Percentiles rank a stretch among this genome's conserved stretches.
phyloP scores from a whole-genome alignment of 1,140 invertebrate species.

The Drosophila albomicans region DNA sequence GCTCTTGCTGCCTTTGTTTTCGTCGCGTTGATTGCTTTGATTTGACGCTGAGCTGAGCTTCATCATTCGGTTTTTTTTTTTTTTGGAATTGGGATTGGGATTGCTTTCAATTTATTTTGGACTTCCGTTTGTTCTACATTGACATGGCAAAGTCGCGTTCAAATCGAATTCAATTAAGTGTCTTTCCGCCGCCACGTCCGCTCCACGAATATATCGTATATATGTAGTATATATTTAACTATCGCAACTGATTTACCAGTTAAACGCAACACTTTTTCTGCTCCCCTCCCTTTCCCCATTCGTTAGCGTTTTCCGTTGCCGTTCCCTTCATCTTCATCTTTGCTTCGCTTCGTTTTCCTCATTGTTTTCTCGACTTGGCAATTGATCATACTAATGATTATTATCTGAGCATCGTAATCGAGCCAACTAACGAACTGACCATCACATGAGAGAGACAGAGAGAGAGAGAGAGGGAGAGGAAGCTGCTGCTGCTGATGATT shows the following conservation, averaged over 20 bases:
- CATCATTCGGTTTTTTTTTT: background rate
- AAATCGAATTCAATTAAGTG: constrained; percentile 82
- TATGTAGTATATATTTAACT: constrained; percentile 22
- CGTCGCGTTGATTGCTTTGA: constrained; percentile 48
- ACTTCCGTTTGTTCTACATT: constrained; percentile 83
- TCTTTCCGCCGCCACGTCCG: constrained; percentile 78
- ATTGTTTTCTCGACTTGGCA: constrained; percentile 41
- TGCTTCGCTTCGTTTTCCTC: background rate
- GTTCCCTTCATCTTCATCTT: background rate
- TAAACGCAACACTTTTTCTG: constrained; percentile 82
- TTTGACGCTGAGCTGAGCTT: constrained; percentile 29
- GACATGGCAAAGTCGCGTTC: constrained; percentile 59
- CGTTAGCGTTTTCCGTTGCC: background rate
- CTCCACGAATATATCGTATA: constrained; percentile 16
- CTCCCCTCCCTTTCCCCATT: background rate
- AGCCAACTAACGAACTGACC: constrained; percentile 34
- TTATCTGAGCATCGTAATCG: constrained; percentile 63
- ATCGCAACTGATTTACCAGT: constrained; percentile 76
- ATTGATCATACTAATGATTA: constrained; percentile 82
- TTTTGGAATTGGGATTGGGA: constrained; percentile 7
- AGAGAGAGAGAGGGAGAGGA: background rate
- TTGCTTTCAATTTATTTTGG: constrained; percentile 79
- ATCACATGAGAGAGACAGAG: background rate
- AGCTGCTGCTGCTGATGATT: constrained; percentile 58
- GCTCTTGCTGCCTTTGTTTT: constrained; percentile 54